A percentile compares a stretch with the other conserved stretches of the same genome.
Conservation (phyloP, 2,113 vertebrate species). For the Lamprotornis superbus region DNA sequence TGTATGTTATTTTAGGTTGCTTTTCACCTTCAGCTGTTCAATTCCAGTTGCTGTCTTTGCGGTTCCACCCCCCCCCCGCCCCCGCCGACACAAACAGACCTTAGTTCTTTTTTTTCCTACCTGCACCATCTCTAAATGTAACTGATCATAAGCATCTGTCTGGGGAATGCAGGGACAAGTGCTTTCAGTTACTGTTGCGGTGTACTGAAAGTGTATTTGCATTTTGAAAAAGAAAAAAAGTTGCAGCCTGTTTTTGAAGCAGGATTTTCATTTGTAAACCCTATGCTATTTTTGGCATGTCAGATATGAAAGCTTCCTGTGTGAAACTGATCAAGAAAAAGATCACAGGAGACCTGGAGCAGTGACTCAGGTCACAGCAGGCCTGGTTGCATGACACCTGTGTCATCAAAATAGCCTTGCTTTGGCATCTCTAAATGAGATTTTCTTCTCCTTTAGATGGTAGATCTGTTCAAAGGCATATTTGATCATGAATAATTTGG, state of each 20-base stretch:
- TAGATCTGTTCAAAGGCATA: constrained; percentile 22
- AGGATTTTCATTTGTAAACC: background rate
- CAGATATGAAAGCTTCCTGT: constrained; percentile 20
- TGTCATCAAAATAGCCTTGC: constrained; percentile 1
- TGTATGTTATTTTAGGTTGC: background rate
- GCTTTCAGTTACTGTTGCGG: background rate
- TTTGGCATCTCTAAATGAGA: background rate
- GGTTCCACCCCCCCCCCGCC: background rate
- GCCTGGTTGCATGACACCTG: constrained; percentile 4
- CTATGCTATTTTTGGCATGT: constrained; percentile 26
- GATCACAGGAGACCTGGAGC: constrained; percentile 37
- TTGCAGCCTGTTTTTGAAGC: background rate
- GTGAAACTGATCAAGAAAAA: background rate
- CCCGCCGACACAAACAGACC: fast-evolving
- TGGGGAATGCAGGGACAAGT: background rate
- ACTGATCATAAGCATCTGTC: fast-evolving
- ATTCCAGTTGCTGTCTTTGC: background rate
- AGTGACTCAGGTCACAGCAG: constrained; percentile 46
- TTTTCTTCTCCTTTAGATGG: constrained; percentile 3
- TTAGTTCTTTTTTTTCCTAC: background rate
- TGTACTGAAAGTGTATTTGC: background rate
- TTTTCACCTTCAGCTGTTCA: background rate
- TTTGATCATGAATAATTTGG: constrained; percentile 27
- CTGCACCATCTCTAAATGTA: background rate
- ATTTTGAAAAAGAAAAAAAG: background rate